These are phyloP conservation scores for Prosapia bicincta DNA, from an alignment of 2,888 invertebrate species.

Conservation along the genomic window DNA sequence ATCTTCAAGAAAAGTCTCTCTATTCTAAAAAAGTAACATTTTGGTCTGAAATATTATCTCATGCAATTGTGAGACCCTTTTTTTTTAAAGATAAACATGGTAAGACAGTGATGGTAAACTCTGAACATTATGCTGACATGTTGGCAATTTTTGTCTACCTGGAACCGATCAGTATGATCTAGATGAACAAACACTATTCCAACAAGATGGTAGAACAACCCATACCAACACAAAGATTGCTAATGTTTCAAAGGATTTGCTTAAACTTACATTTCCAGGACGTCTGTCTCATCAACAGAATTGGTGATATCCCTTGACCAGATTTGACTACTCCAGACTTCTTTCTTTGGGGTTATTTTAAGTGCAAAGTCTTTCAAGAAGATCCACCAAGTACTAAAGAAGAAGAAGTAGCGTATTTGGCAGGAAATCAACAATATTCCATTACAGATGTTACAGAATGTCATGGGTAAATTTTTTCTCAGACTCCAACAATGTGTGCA, in stretches of 20 bases:
- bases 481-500: slow-evolving; percentile 7
- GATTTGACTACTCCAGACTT: slow-evolving; percentile 2
- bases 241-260: slow-evolving; percentile 27
- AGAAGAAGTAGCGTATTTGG: background rate
- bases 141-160: slow-evolving; percentile 8
- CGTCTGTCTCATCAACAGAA: slow-evolving; percentile 20
- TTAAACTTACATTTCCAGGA: slow-evolving; percentile 30
- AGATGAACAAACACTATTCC: slow-evolving; percentile 13
- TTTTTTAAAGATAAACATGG: slow-evolving; percentile 1
- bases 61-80: background rate
- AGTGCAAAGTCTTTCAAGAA: slow-evolving; percentile 8
- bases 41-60: slow-evolving; percentile 6
- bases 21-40: slow-evolving; percentile 9
- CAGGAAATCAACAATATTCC: slow-evolving; percentile 6
- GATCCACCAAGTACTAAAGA: slow-evolving; percentile 7
- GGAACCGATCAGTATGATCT: background rate
- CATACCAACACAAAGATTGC: slow-evolving; percentile 30
- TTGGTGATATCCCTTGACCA: slow-evolving; percentile 13
- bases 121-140: slow-evolving; percentile 15
- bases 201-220: slow-evolving; percentile 27
- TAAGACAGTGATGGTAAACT: background rate
- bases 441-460: background rate
- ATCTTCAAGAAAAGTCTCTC: slow-evolving; percentile 11
- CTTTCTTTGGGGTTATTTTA: slow-evolving; percentile 11
- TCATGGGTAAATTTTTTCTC: background rate